Evolutionary conservation across 1,140 invertebrate genomes (phyloP).

Genomic region (Grapholita molesta): DNA sequence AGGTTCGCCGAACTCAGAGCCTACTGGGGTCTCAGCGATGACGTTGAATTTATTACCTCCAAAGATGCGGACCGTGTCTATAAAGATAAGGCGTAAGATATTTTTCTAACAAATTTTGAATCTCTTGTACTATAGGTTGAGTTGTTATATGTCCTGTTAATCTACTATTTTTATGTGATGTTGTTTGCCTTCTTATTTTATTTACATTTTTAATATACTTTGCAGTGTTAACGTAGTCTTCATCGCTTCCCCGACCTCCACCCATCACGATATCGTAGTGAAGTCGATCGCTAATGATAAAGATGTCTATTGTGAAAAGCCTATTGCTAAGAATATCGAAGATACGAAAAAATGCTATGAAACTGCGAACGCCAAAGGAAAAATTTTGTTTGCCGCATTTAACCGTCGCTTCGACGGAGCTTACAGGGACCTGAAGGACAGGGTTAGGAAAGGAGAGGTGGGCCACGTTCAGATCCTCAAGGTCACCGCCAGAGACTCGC

Average conservation of each 20-base stretch:
- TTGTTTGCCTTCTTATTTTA: not conserved
- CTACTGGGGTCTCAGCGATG: constrained; percentile 74
- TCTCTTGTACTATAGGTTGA: too few relatives aligned
- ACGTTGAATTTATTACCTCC: constrained; percentile 75
- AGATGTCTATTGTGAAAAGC: constrained; percentile 86
- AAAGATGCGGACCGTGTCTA: constrained; percentile 76
- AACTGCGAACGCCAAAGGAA: constrained; percentile 77
- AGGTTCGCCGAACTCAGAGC: constrained; percentile 71
- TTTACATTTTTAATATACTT: constrained; percentile 4
- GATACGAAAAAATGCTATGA: constrained; percentile 80
- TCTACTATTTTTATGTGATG: not conserved
- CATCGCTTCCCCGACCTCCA: constrained; percentile 80
- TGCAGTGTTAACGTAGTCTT: constrained; percentile 79
- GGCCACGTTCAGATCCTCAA: constrained; percentile 83
- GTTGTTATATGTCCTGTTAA: too few relatives aligned
- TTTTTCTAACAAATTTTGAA: not conserved
- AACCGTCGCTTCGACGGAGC: constrained; percentile 85
- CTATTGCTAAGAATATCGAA: constrained; percentile 79
- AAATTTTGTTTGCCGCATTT: constrained; percentile 82
- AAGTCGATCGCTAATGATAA: constrained; percentile 80
- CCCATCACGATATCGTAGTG: constrained; percentile 81
- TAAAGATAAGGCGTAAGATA: constrained; percentile 78
- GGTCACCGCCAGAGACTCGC: constrained; percentile 81
- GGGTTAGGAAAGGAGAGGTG: constrained; percentile 79
- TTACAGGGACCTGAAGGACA: constrained; percentile 74